Percentiles rank a stretch among this genome's conserved stretches.
phyloP scores from a whole-genome alignment of 2,888 invertebrate genomes.

The Catocala nupta region DNA sequence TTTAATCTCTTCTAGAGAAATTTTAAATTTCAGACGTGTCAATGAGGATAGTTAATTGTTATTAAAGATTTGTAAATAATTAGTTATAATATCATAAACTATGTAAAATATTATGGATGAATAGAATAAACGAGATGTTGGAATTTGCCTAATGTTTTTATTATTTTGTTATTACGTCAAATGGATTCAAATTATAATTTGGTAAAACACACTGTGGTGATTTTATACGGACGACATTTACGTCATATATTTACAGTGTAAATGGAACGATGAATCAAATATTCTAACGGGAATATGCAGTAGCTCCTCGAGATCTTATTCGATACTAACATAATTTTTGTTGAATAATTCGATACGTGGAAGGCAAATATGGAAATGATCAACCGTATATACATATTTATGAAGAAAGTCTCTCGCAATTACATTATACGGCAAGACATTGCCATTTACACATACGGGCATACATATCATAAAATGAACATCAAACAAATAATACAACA shows the following conservation, averaged over 20 bases:
- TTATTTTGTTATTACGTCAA: slow-evolving; percentile 17
- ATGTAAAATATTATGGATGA: slow-evolving; percentile 62
- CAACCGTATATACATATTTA: slow-evolving; percentile 5
- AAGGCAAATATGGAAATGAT: not conserved
- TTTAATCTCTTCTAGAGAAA: slow-evolving; percentile 28
- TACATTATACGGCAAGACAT: slow-evolving; percentile 9
- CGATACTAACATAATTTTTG: not conserved
- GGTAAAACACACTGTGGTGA: too few species aligned
- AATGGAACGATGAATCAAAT: too few species aligned
- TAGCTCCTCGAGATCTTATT: not conserved
- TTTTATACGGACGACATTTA: too few species aligned
- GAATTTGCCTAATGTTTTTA: slow-evolving; percentile 55
- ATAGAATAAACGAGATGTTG: slow-evolving; percentile 71
- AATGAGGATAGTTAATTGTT: slow-evolving; percentile 41
- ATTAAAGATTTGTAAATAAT: slow-evolving; percentile 62
- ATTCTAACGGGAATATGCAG: too few species aligned
- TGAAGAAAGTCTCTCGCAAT: slow-evolving; percentile 6
- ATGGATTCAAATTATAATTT: too few species aligned
- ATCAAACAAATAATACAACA: slow-evolving; percentile 57
- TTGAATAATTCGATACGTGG: not conserved
- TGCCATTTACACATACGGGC: slow-evolving; percentile 13
- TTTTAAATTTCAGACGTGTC: slow-evolving; percentile 46
- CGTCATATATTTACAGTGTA: too few species aligned
- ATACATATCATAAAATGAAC: slow-evolving; percentile 37
- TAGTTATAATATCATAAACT: slow-evolving; percentile 55